Evolutionary conservation across 1,140 invertebrate species (phyloP), one percentile per base, ranked within the genome.

Genomic region (Venustaconcha ellipsiformis): DNA sequence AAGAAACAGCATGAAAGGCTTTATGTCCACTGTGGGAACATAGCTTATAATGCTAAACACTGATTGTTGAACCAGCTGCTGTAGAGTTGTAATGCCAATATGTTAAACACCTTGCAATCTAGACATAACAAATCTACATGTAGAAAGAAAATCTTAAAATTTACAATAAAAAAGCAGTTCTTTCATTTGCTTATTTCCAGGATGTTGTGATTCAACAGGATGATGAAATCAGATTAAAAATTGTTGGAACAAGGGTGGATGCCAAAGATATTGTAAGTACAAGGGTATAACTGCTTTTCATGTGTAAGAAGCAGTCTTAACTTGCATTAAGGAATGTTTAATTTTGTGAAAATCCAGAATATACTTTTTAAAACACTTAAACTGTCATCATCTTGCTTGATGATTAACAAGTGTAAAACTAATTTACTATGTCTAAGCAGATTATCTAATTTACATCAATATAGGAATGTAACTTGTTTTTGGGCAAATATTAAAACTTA

Each of bases 171-270:
- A 64, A 5, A 20, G 14, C 5, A 18, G 11, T 15, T 18, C 63
- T 64, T 15, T 23, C 20, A 75, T 77, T 74, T 70, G 75, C 56
- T 80, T 48, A 57, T 84, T 90, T 89, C 68, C 70, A 93, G 93
- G 97, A 99, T 91, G 93, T 97, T 74, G 95, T 99, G 56, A 99
- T 99, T 85, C 96, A 98, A 87, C 95, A 96, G 82, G 98, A 99
- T 91, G 98, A 99, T 92, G 98, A 99, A 90, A 99, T 99, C 81
- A 92, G 98, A 78, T 84, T 92, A 17, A 99, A 99, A 92, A 98
- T 99, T 88, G 98, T 99, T 65, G 98, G 98, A 66, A 99, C 97
- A 6, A 93, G 98, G 90, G 97, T 99, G 5, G 98, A 99, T 92
- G 98, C 98, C 12, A 92, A 91, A 69, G 93, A 93, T 84, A 93